These are phyloP conservation scores for Ispidina picta DNA, from an alignment of 2,797 vertebrate species.

Conservation along the genomic window DNA sequence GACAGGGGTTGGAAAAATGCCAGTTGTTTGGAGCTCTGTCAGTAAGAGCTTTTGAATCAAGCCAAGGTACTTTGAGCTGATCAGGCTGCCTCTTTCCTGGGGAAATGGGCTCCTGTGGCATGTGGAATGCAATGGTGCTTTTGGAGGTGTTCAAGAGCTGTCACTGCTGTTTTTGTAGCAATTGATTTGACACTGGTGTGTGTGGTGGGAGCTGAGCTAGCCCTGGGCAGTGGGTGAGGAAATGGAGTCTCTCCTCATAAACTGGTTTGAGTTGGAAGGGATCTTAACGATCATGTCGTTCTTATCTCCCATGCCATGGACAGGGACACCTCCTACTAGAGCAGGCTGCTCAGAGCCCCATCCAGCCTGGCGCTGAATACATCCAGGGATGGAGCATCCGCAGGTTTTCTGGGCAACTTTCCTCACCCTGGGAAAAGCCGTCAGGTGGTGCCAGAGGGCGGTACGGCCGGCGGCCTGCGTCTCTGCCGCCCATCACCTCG, in stretches of 20 bases:
- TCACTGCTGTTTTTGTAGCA: neutral
- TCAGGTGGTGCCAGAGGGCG: too few relatives aligned
- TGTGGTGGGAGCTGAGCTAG: neutral
- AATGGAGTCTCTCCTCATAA: neutral
- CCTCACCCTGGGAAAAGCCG: too few relatives aligned
- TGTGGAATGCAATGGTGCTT: neutral
- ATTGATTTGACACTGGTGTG: fast-evolving
- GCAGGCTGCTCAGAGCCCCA: neutral
- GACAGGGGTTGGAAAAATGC: too few relatives aligned
- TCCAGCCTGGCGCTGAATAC: neutral
- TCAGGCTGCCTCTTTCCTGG: fast-evolving
- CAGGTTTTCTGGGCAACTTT: neutral
- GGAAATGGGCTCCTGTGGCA: neutral
- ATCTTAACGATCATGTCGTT: neutral
- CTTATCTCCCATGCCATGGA: neutral
- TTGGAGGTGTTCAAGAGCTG: fast-evolving
- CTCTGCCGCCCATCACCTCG: neutral
- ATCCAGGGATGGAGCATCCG: neutral
- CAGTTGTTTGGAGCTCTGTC: too few relatives aligned
- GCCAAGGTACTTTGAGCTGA: neutral
- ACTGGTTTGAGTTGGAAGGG: neutral
- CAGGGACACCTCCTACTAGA: neutral
- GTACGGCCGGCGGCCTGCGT: neutral
- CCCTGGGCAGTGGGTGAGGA: neutral
- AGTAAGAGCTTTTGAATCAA: too few relatives aligned